Evolutionary conservation across 2,797 vertebrate species (phyloP).

Genomic region (Carduelis carduelis): DNA sequence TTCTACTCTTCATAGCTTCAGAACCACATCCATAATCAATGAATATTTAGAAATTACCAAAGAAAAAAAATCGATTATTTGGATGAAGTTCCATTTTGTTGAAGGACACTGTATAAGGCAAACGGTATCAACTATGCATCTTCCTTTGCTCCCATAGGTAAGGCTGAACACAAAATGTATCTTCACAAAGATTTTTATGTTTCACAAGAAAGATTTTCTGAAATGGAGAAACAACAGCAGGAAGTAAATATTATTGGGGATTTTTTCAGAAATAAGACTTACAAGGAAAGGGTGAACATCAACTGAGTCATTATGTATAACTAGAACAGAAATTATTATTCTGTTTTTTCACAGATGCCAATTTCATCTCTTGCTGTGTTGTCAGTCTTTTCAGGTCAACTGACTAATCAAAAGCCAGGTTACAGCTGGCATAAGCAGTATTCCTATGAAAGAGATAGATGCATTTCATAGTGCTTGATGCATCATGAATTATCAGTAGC

Average conservation of each 20-base stretch:
- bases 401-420: background rate
- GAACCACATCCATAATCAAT: background rate
- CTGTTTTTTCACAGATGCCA: background rate
- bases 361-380: background rate
- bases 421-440: background rate
- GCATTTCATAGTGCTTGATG: background rate
- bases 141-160: background rate
- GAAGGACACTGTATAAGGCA: background rate
- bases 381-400: background rate
- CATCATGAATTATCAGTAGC: background rate
- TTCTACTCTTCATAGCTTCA: background rate
- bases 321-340: background rate
- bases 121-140: rapidly evolving
- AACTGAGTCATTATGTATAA: background rate
- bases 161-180: background rate
- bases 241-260: background rate
- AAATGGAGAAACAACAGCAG: background rate
- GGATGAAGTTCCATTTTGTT: background rate
- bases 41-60: background rate
- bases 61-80: background rate
- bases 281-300: background rate
- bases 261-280: background rate
- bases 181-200: background rate
- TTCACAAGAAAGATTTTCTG: background rate
- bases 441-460: background rate